Base-by-base conservation (phyloP, 2,113 vertebrate species). In the Lampris megalopsis region DNA sequence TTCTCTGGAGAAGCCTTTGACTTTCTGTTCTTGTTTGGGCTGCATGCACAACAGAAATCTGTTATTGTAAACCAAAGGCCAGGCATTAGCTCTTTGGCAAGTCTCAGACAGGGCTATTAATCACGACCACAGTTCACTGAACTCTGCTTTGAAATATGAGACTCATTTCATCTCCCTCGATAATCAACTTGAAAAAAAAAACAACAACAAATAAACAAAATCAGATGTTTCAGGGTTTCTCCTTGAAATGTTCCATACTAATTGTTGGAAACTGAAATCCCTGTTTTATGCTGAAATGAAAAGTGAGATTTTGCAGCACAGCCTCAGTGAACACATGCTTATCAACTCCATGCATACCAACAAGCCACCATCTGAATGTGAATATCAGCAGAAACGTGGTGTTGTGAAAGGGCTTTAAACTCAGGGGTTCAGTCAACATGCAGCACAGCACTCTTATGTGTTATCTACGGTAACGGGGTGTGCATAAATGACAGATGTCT, bases 81-180 rank as follows among this genome's bases (percentile, higher is more conserved):
- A 56, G 65, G 79, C 87, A 73, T 87, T 85, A 80, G 86, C 74
- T 75, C 49, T 81, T 79, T 79, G 86, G 85, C 82, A 77, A 77
- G 60, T 78, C 83, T 87, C 64, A 68, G 75, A 84, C 76, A 84
- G 72, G 74, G 75, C 52, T 79, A 89, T 90, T 87, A 88, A 88
- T 90, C 89, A 90, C 84, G 86, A 88, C 83, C 75, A 77, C 86
- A 85, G 90, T 88, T 89, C 77, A 82, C 79, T 80, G 89, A 90
- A 81, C 86, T 86, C 84, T 71, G 71, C 77, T 75, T 86, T 84
- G 86, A 87, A 88, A 83, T 88, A 87, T 85, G 86, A 88, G 87
- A 72, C 83, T 87, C 72, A 80, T 92, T 86, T 82, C 78, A 87
- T 83, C 80, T 83, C 77, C 83, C 77, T 73, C 65, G 75, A 90